A percentile compares a stretch with the other conserved stretches of the same genome.
These are phyloP conservation scores for Irena cyanogastra DNA, from an alignment of 2,113 vertebrate genomes.

Conservation along the genomic window DNA sequence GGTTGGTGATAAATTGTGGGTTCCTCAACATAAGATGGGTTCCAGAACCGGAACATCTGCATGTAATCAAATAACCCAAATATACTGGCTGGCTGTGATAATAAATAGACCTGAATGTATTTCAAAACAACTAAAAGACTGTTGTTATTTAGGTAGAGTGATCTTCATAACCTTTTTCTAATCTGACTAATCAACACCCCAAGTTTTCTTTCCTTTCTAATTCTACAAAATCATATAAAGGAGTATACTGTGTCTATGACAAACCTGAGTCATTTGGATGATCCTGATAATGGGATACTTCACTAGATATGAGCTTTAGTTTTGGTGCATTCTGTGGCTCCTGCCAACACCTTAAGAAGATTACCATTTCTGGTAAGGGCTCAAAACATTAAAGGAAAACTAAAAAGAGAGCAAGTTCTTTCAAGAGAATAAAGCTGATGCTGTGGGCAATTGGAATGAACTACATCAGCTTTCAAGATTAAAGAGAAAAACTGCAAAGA, in stretches of 20 bases:
- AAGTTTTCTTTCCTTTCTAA: not conserved
- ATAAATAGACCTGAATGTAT: not conserved
- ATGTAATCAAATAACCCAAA: not conserved
- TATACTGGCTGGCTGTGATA: not conserved
- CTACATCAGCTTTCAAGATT: conserved; percentile 10
- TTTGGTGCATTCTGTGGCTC: not conserved
- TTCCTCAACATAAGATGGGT: not conserved
- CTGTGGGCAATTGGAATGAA: conserved; percentile 14
- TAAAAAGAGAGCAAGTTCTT: conserved; percentile 23
- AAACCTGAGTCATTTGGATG: not conserved
- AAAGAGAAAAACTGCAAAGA: conserved; percentile 12
- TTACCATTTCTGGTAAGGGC: conserved; percentile 23
- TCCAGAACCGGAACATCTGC: not conserved
- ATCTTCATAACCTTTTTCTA: not conserved
- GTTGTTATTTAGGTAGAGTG: not conserved
- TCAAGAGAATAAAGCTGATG: conserved; percentile 32
- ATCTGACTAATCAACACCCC: not conserved
- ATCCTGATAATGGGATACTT: not conserved
- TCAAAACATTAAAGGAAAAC: conserved; percentile 18
- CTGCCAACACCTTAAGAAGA: conserved; percentile 20
- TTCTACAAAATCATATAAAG: not conserved
- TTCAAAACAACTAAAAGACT: not conserved
- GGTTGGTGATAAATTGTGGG: not conserved
- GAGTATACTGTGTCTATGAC: not conserved
- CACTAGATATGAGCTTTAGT: not conserved